phyloP scores from a whole-genome alignment of 2,797 vertebrate species.

The Etheostoma nigrum region DNA sequence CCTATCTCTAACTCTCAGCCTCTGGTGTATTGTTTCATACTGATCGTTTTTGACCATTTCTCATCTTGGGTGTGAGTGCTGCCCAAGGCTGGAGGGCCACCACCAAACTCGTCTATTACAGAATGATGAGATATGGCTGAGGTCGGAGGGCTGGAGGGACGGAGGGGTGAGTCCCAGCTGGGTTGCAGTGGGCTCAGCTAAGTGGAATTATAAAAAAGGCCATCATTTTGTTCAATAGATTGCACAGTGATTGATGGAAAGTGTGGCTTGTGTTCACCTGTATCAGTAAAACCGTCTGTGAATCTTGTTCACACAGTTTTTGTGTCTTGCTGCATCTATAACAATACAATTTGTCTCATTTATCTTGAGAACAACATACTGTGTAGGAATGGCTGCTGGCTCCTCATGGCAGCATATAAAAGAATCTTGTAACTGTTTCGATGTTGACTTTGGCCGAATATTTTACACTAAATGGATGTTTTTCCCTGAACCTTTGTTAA shows the following conservation, averaged over 20 bases:
- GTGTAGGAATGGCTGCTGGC: not conserved
- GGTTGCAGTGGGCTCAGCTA: conserved; percentile 29
- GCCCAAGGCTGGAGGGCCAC: conserved; percentile 27
- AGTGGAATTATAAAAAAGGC: conserved; percentile 25
- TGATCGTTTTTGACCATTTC: conserved; percentile 50
- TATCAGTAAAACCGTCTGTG: not conserved
- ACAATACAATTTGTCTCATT: not conserved
- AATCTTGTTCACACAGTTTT: not conserved
- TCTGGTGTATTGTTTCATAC: conserved; percentile 48
- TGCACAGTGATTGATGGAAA: conserved; percentile 14
- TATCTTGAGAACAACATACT: not conserved
- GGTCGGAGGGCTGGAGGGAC: not conserved
- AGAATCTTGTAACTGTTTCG: not conserved
- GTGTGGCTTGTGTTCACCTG: conserved; percentile 10
- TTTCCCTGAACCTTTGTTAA: not conserved
- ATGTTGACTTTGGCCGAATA: not conserved
- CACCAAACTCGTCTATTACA: conserved; percentile 32
- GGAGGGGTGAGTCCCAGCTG: conserved; percentile 42
- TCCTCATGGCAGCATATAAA: not conserved
- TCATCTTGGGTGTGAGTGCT: conserved; percentile 48
- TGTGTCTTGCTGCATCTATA: not conserved
- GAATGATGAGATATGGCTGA: conserved; percentile 45
- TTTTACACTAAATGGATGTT: not conserved
- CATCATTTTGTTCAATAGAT: conserved; percentile 22
- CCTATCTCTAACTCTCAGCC: conserved; percentile 53